Evolutionary conservation across 2,888 invertebrate genomes (phyloP).

Genomic region (Heliconius aoede): DNA sequence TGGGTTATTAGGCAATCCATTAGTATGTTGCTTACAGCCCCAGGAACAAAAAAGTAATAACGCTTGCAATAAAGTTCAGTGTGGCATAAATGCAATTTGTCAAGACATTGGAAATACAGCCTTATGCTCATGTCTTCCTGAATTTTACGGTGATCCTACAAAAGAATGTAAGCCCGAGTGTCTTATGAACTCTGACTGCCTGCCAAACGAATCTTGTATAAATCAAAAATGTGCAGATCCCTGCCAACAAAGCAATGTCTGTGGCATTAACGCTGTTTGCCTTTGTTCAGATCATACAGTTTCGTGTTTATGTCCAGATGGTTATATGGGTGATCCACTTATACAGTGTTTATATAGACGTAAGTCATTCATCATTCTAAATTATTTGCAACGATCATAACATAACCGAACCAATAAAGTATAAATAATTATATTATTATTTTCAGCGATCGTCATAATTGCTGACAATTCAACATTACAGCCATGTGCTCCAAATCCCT

Average conservation of each 20-base stretch:
- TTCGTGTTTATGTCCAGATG: constrained; percentile 90
- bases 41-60: constrained; percentile 82
- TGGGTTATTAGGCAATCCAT: constrained; percentile 90
- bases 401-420: constrained; percentile 5
- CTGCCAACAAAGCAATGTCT: constrained; percentile 87
- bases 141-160: constrained; percentile 91
- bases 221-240: constrained; percentile 90
- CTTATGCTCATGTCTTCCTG: constrained; percentile 90
- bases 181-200: constrained; percentile 92
- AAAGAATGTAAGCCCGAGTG: constrained; percentile 91
- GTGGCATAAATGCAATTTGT: constrained; percentile 91
- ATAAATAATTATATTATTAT: constrained; percentile 50
- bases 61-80: constrained; percentile 89
- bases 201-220: constrained; percentile 88
- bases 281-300: constrained; percentile 91
- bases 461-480: constrained; percentile 85
- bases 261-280: constrained; percentile 92
- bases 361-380: constrained; percentile 58
- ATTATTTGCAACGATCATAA: not conserved
- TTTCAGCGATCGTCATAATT: constrained; percentile 77
- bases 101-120: constrained; percentile 87
- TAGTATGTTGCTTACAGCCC: constrained; percentile 87
- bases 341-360: constrained; percentile 87
- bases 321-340: constrained; percentile 91
- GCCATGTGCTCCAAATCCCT: constrained; percentile 91